Evolutionary conservation across 2,888 invertebrate species (phyloP).

Genomic region (Eulithis prunata): DNA sequence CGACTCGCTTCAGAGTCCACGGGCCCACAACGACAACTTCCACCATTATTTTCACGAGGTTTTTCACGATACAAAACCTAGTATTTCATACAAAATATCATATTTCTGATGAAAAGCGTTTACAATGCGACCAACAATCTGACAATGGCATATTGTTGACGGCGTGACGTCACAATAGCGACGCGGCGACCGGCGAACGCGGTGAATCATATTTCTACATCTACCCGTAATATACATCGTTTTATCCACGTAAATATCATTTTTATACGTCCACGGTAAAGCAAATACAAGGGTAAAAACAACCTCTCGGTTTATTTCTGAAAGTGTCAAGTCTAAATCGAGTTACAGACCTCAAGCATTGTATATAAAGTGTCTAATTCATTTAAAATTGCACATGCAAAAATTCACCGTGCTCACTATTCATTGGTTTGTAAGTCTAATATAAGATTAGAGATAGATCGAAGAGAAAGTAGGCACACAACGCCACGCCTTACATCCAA

Average conservation of each 20-base stretch:
- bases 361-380: no score
- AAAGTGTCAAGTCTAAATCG: no score
- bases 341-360: no score
- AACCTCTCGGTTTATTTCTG: no score
- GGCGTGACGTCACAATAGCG: constrained; percentile 47
- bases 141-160: constrained; percentile 42
- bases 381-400: no score
- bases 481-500: constrained; percentile 12
- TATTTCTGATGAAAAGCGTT: constrained; percentile 54
- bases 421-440: no score
- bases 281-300: no score
- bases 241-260: neutral
- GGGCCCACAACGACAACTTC: neutral
- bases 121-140: constrained; percentile 38
- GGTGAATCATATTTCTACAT: constrained; percentile 24
- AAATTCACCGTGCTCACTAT: no score
- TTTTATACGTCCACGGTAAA: no score
- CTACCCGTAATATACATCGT: constrained; percentile 20
- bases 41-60: constrained; percentile 1
- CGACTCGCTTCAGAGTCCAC: neutral
- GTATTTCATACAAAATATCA: constrained; percentile 38
- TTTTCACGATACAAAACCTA: constrained; percentile 4
- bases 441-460: no score
- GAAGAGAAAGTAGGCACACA: neutral
- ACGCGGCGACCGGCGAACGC: constrained; percentile 28